phyloP scores from a whole-genome alignment of 92 coral and sea anemone genomes.

The Paragorgia papillata region DNA sequence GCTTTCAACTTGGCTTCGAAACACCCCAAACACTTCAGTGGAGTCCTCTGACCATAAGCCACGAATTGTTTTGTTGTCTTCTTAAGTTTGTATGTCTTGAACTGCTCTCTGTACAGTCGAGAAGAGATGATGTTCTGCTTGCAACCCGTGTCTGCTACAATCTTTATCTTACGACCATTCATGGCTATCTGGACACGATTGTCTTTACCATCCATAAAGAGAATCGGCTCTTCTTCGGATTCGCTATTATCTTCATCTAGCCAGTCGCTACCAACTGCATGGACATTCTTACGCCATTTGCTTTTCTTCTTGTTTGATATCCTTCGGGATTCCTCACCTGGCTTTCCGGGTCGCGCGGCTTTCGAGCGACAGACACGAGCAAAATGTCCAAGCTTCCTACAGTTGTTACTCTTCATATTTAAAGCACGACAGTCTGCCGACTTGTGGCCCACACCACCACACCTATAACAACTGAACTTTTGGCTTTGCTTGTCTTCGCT shows the following conservation, averaged over 20 bases:
- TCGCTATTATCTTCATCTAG: not conserved
- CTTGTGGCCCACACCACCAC: no score
- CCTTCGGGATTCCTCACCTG: no score
- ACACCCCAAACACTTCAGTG: constrained; percentile 18
- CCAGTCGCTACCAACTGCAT: no score
- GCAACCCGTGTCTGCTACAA: constrained; percentile 42
- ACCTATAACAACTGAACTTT: no score
- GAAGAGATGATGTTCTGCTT: constrained; percentile 46
- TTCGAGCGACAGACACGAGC: no score
- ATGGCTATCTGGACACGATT: constrained; percentile 2
- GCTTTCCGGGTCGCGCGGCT: no score
- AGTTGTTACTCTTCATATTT: no score
- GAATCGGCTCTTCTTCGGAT: not conserved
- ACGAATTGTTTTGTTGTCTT: constrained; percentile 41
- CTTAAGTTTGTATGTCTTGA: constrained; percentile 40
- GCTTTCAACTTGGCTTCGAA: constrained; percentile 15
- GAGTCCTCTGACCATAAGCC: constrained; percentile 51
- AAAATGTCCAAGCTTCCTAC: no score
- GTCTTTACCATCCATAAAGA: constrained; percentile 15
- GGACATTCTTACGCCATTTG: no score
- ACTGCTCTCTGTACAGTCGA: not conserved
- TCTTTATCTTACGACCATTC: constrained; percentile 19
- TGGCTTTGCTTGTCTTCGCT: no score
- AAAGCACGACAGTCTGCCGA: no score
- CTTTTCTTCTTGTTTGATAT: no score